Evolutionary conservation across 2,888 invertebrate species (phyloP).

Genomic region (Leucania comma): DNA sequence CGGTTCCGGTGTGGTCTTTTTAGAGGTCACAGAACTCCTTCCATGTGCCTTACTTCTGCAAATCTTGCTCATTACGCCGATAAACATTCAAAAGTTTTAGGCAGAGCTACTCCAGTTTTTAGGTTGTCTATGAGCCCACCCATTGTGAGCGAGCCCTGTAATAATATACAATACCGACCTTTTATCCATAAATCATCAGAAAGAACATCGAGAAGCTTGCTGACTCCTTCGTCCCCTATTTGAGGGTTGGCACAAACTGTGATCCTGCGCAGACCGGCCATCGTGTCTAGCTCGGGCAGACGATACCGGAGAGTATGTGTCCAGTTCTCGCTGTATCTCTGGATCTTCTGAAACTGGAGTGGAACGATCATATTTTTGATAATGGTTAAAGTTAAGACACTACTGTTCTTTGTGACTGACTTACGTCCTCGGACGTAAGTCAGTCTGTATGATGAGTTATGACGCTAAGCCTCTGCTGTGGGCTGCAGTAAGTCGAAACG

Average conservation of each 20-base stretch:
- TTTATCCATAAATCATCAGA: constrained; percentile 96
- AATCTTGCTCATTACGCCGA: neutral
- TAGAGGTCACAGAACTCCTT: no score
- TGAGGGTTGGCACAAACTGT: constrained; percentile 93
- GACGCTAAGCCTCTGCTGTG: neutral
- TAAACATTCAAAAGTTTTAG: neutral
- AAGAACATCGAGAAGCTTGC: constrained; percentile 92
- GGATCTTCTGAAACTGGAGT: constrained; percentile 92
- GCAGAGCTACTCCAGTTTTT: neutral
- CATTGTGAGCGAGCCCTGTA: neutral
- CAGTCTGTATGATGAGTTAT: neutral
- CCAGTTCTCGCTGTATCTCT: constrained; percentile 95
- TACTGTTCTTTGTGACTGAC: neutral
- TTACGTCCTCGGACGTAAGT: neutral
- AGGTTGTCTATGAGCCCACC: no score
- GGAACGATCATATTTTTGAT: neutral
- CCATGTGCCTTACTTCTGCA: neutral
- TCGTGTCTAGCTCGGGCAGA: constrained; percentile 93
- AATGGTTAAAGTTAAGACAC: neutral
- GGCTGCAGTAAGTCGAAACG: neutral
- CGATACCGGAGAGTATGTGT: constrained; percentile 95
- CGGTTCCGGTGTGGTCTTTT: no score
- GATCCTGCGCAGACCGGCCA: constrained; percentile 93
- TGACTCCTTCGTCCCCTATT: constrained; percentile 92
- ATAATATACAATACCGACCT: constrained; percentile 75